Evolutionary conservation across 2,888 invertebrate genomes (phyloP), one percentile per base, ranked within the genome.

Genomic region (Listrodromus nycthemerus): DNA sequence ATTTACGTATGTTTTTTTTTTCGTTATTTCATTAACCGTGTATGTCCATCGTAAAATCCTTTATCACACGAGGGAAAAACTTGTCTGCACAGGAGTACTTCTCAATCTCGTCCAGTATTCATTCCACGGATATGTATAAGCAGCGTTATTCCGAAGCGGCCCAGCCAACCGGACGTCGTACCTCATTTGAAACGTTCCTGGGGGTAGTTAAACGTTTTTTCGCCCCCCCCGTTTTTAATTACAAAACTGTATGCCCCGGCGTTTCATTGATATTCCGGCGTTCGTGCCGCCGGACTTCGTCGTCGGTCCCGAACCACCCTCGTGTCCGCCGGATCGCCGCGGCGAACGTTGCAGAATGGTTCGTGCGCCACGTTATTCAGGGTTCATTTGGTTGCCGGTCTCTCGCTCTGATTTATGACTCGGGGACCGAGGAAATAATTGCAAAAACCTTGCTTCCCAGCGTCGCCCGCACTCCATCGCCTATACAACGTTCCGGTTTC

Each of bases 341-440:
- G 24, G 55, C 58, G 77, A 84, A 81, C 78, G 67, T 73, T 67
- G 73, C 65, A 70, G 74, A 77, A 80, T 74, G 58, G 80, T 73
- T 48, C 73, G 78, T 55, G 65, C 74, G 69, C 58, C 37, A 37
- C 71, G 70, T 79, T 85, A 81, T 85, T 86, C 84, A 80, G 78
- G 77, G 83, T 85, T 85, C 86, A 85, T 85, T 87, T 86, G 83
- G 82, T 71, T 82, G 67, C 71, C 63, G 52, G 65, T 69, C 71
- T 41, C 78, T 78, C 65, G 77, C 83, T 86, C 87, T 91, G 90
- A 91, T 91, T 91, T 91, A 91, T 88, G 88, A 86, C 82, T 48
- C 84, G 82, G 83, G 65, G 78, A 77, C 87, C 82, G 85, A 85
- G 83, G 86, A 91, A 91, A 90, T 91, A 91, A 91, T 90, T 90